Base-by-base conservation (phyloP, 2,888 invertebrate species). In the Mylabris sibirica region DNA sequence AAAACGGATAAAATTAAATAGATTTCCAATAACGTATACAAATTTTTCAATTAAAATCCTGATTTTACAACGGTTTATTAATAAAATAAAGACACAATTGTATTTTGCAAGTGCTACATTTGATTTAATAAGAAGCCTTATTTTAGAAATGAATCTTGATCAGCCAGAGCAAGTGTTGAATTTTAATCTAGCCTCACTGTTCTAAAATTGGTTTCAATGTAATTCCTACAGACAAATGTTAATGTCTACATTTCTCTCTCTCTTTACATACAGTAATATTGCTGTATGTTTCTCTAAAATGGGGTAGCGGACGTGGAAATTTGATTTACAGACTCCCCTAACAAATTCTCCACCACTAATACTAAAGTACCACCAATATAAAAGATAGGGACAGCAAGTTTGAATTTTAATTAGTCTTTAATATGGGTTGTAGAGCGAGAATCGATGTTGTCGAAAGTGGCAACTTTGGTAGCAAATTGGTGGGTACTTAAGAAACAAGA, bases 331-430 rank as follows among this genome's bases (percentile, higher is more conserved):
- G 78, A 79, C 78, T 77, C 74, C 73, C 75, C 77, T 76, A 76
- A 78, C 79, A 80, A 80, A 80, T 79, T 79, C 79, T 75, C 76
- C 65, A 53, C 53, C n/a, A 24, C 14, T 3, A 53, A 9, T 65
- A 53, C 22, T 1, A 53, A 1, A 17, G n/a, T n/a, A 49, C 49
- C 2, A 49, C 72, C 71, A 75, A 76, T 76, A 76, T 78, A 70
- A 74, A 69, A 59, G 65, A 38, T 44, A 60, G 30, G 38, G 67
- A 74, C 63, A 67, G 64, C 71, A 76, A 77, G 78, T 78, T 79
- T 81, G 82, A 81, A 83, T 83, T 83, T 83, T 83, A 83, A 83
- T 83, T 83, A 83, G 79, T 79, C 80, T 79, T 80, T 79, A 77
- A 78, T 76, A 72, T 66, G 71, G 72, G 75, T 71, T 66, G 44